Base-by-base conservation (phyloP, 2,113 vertebrate species). In the Cryptomyrus ogoouensis region DNA sequence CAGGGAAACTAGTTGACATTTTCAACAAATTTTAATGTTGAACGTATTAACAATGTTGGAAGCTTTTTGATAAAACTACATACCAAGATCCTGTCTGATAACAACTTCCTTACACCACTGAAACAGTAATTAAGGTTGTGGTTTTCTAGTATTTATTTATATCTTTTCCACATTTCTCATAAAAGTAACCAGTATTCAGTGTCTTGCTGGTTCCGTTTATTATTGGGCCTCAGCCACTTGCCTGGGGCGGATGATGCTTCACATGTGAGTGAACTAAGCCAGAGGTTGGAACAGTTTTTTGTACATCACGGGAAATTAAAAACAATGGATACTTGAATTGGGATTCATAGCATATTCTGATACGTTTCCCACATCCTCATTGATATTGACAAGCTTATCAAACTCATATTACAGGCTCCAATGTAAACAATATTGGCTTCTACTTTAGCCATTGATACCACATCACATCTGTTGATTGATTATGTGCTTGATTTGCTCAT, bases 381-480 rank as follows among this genome's bases (percentile, higher is more conserved):
- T 95, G 94, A 91, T 96, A 97, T 96, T 95, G 96, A 96, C 96
- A 96, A 90, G 94, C 94, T 95, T 95, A 95, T 95, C 94, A 53
- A 21, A 27, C 31, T 95, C 94, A 95, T 92, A 91, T 96, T 94
- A 95, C 94, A 94, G 88, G 92, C 88, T 93, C 93, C 90, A 91
- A 95, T 95, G 92, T 94, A 92, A 96, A 94, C 94, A 92, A 93
- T 95, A 96, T 93, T 93, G 95, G 93, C 94, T 94, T 92, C 93
- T 92, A 92, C 93, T 96, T 96, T 94, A 93, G 91, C 89, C 91
- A 92, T 94, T 93, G 95, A 96, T 92, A 94, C 89, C n/a, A 92
- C 94, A 92, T 92, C 90, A 88, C 91, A 93, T 93, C 84, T 92
- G 91, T 92, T 93, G 90, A 88, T 56, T 19, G 50, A 88, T 88